Evolutionary conservation across 2,888 invertebrate genomes (phyloP), one percentile per base, ranked within the genome.

Genomic region (Trypoxylon attenuatum): DNA sequence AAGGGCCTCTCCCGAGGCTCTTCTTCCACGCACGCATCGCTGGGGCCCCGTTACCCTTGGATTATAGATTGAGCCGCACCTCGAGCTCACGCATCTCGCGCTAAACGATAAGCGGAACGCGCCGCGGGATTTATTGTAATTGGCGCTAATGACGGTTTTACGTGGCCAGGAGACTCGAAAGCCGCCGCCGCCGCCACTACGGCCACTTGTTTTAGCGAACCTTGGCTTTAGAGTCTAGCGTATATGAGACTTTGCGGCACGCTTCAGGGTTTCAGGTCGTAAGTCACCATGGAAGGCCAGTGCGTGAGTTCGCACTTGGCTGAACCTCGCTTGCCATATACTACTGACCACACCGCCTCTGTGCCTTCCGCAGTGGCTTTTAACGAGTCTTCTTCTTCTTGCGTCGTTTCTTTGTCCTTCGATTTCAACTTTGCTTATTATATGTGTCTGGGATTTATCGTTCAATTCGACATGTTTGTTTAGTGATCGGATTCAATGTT

Each of bases 111-210:
- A 79, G 77, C 76, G 71, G 77, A 76, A 81, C 71, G 76, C 72
- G 76, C 73, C 76, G 70, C 74, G 73, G 80, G 83, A 83, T 83
- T 83, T 83, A 82, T 82, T 78, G 82, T 81, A 81, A 83, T 82
- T 82, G 82, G 76, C 75, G 77, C 82, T 83, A 83, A 83, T 82
- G 81, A 82, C 73, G 80, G 82, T 80, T 80, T 81, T 73, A 80
- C 77, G 66, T n/a, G n/a, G n/a, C n/a, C n/a, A n/a, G n/a, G n/a
- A n/a, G n/a, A n/a, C n/a, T n/a, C n/a, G n/a, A n/a, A n/a, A n/a
- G n/a, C 58, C 59, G 62, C 27, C 39, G 55, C 45, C 57, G 68
- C 71, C 62, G 63, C 71, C 64, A 64, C 68, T 58, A 61, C 55
- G 65, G 53, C 25, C 70, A 22, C 39, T 51, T 21, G 41, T 55